Evolutionary conservation across 2,888 invertebrate species (phyloP), one percentile per base, ranked within the genome.

Genomic region (Diloba caeruleocephala): DNA sequence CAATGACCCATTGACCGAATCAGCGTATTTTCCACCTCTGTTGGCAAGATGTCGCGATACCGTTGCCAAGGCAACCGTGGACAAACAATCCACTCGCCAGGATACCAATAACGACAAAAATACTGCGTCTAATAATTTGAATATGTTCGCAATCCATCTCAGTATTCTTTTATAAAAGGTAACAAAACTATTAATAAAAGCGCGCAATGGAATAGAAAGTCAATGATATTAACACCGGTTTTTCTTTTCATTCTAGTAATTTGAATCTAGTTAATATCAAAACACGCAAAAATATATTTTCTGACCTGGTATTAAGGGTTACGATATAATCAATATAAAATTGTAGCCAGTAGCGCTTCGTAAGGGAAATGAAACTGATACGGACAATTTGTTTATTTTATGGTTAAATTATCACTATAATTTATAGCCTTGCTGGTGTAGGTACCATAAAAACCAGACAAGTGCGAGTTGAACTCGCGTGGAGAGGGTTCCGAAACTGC

Each of bases 1-100:
- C 90, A 87, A 81, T 78, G 87, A 84, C 85, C 89, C 83, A 73
- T 75, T 83, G 83, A 81, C 85, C 85, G 81, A 83, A 81, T 83
- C 80, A 67, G 76, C 78, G 81, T 80, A 79, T 77, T 78, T 82
- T 78, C 78, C 77, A 83, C 38, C 51, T 42, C 63, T 45, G 55
- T 46, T 48, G 42, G 71, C 72, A 79, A 89, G 90, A 92, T 91
- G 78, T 71, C 55, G 52, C 84, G 92, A 92, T 92, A 92, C 73
- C 31, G 89, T 90, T 74, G 68, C 79, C 84, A 84, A 86, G 82
- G 80, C 55, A 72, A 90, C 87, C 38, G 68, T 69, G 54, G 50
- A 82, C 90, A 91, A 92, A 82, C 80, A 82, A 69, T 62, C 46
- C 61, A 54, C 38, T 41, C 28, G 19, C 43, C 50, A 53, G 41